These are phyloP conservation scores for Drosophila anomalata DNA, from an alignment of 2,888 invertebrate genomes.

Conservation along the genomic window DNA sequence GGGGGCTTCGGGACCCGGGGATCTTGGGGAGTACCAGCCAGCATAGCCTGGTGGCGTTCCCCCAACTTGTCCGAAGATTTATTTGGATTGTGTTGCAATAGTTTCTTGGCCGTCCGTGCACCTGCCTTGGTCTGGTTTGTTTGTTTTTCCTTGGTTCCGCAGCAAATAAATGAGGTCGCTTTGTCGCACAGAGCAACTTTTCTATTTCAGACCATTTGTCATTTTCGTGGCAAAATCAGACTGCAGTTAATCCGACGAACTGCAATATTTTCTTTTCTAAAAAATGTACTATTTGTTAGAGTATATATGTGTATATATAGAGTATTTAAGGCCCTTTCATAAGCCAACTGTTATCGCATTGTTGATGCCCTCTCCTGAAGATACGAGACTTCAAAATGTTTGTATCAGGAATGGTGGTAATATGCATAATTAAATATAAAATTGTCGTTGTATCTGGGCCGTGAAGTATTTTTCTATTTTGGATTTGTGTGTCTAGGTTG, in stretches of 20 bases:
- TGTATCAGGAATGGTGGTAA: not conserved
- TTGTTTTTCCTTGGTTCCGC: conserved; percentile 14
- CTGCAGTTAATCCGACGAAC: conserved; percentile 23
- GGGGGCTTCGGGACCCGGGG: not conserved
- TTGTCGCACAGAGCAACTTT: conserved; percentile 20
- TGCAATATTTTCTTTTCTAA: conserved; percentile 12
- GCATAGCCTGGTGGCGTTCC: conserved; percentile 17
- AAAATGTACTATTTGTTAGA: too few relatives aligned
- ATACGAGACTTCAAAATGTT: conserved; percentile 2
- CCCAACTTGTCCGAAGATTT: conserved; percentile 61
- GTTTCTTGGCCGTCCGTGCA: conserved; percentile 40
- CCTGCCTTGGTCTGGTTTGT: conserved; percentile 28
- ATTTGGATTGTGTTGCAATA: conserved; percentile 66
- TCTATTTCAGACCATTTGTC: conserved; percentile 57
- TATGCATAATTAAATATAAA: conserved; percentile 20
- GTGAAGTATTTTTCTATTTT: conserved; percentile 35
- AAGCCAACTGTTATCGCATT: not conserved
- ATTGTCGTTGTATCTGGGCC: conserved; percentile 21
- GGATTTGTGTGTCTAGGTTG: conserved; percentile 36
- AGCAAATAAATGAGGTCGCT: conserved; percentile 57
- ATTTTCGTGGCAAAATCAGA: conserved; percentile 66
- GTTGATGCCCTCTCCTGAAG: not conserved
- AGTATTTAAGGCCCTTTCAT: too few relatives aligned
- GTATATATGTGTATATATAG: too few relatives aligned
- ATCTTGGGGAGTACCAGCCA: conserved; percentile 8